Conservation (phyloP, 92 coral and sea anemone genomes). For the Siderastrea siderea region DNA sequence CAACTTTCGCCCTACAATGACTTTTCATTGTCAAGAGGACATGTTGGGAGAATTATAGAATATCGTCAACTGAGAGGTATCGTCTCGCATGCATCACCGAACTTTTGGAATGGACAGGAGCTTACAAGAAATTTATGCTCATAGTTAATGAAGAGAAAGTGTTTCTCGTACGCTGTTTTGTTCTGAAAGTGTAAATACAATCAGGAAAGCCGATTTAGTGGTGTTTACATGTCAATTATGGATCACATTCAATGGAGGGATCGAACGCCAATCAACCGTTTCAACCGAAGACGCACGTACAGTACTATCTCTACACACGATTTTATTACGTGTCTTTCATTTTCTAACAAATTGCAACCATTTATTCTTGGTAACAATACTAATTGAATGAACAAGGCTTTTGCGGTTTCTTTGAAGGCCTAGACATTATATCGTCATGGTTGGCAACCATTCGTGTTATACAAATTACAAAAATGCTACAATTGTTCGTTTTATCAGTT, state of each 20-base stretch:
- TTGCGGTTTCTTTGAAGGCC: background rate
- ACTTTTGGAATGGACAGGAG: background rate
- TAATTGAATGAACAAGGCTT: background rate
- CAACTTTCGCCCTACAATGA: conserved; percentile 2
- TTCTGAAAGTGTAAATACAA: conserved; percentile 3
- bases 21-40: background rate
- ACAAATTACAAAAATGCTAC: background rate
- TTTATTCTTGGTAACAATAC: background rate
- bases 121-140: background rate
- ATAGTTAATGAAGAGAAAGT: background rate
- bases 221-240: conserved; percentile 6
- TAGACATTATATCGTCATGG: background rate
- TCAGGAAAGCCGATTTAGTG: conserved; percentile 22
- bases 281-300: background rate
- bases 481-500: conserved; percentile 3
- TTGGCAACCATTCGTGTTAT: background rate
- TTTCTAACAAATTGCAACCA: background rate
- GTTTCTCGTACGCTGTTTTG: background rate
- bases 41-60: background rate
- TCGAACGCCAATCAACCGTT: background rate
- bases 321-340: background rate
- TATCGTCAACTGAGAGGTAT: background rate
- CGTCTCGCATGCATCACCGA: background rate
- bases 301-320: background rate
- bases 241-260: conserved; percentile 1